phyloP scores from a whole-genome alignment of 2,113 vertebrate species.

The Bucco capensis region DNA sequence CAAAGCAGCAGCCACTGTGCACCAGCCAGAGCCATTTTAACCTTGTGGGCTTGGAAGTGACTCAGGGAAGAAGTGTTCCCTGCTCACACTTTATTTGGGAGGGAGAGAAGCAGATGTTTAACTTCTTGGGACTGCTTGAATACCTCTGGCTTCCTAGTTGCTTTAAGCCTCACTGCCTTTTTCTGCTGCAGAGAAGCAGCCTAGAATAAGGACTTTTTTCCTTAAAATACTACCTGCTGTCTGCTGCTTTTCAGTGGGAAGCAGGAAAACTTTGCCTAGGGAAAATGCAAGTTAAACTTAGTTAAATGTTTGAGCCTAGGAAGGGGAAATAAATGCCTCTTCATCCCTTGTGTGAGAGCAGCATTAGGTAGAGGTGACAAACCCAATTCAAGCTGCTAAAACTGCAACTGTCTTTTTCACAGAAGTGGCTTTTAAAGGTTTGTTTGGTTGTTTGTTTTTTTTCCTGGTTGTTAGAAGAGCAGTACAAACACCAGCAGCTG shows the following conservation, averaged over 20 bases:
- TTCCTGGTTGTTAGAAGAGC: background rate
- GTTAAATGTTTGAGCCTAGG: background rate
- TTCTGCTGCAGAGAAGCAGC: background rate
- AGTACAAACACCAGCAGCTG: background rate
- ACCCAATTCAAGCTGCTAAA: background rate
- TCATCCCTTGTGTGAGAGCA: background rate
- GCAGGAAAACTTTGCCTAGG: background rate
- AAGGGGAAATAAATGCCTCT: background rate
- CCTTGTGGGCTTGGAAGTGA: background rate
- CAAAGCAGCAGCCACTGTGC: too few relatives aligned
- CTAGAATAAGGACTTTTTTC: background rate
- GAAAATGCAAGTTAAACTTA: background rate
- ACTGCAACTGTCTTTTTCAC: background rate
- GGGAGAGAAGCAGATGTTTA: background rate
- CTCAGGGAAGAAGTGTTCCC: accelerated
- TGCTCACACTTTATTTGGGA: background rate
- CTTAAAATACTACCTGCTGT: accelerated
- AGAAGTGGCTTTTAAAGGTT: background rate
- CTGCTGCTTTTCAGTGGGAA: background rate
- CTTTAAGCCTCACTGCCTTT: background rate
- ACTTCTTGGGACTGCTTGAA: background rate
- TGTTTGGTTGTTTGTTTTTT: background rate
- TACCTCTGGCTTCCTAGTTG: background rate
- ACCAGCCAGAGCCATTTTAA: background rate
- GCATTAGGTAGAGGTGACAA: background rate